A percentile compares a stretch with the other conserved stretches of the same genome.
Evolutionary conservation across 2,113 vertebrate species (phyloP).

Genomic region (Strix uralensis): DNA sequence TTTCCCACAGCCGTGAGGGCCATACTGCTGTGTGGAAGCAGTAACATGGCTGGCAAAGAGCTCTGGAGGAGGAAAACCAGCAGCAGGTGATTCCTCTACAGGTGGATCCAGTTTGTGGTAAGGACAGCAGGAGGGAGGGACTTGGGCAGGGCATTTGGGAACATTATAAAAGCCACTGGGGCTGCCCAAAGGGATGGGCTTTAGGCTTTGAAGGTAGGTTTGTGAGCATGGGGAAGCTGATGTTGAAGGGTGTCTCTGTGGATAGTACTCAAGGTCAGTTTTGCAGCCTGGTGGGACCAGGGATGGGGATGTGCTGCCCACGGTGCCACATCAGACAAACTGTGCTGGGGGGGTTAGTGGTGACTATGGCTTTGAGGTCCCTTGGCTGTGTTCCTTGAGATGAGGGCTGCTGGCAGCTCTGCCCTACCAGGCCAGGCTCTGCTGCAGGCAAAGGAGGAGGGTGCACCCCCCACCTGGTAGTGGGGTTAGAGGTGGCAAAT

Average conservation of each 20-base stretch:
- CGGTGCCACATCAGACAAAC: accelerated
- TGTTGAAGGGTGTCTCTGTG: background rate
- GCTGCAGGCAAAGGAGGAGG: background rate
- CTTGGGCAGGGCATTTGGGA: background rate
- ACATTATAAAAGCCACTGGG: background rate
- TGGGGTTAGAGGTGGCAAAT: background rate
- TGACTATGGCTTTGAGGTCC: background rate
- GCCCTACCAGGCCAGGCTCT: background rate
- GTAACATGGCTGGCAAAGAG: background rate
- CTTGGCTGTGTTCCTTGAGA: accelerated
- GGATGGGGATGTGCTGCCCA: background rate
- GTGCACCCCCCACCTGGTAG: too few species aligned
- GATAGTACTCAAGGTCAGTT: background rate
- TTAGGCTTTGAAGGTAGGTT: background rate
- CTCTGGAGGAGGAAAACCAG: background rate
- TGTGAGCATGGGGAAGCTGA: accelerated
- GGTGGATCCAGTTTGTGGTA: background rate
- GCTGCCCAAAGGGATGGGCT: background rate
- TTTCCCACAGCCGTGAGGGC: background rate
- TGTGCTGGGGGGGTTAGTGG: background rate
- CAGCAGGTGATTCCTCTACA: background rate
- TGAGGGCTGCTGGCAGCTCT: background rate
- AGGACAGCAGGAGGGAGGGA: background rate
- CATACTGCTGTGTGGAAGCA: background rate
- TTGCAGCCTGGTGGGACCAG: background rate